A percentile compares a stretch with the other conserved stretches of the same genome.
Evolutionary conservation across 1,140 invertebrate genomes (phyloP).

Genomic region (Macrotrachela quadricornifera): DNA sequence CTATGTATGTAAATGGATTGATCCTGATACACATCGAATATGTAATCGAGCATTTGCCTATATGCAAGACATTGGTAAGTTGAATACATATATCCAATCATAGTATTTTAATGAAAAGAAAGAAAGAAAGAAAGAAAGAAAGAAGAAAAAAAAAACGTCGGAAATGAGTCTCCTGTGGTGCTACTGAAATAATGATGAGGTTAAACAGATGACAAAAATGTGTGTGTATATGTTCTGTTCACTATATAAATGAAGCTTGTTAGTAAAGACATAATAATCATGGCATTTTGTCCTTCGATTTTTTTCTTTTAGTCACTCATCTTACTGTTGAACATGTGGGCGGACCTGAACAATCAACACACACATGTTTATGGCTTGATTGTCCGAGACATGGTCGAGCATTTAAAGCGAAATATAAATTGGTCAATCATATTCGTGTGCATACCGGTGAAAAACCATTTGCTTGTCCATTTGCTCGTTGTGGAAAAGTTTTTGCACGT

Average conservation of each 20-base stretch:
- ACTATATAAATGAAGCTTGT: no score
- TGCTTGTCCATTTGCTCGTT: constrained; percentile 79
- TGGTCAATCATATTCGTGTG: constrained; percentile 94
- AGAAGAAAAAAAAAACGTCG: no score
- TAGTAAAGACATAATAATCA: neutral
- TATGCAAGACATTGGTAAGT: constrained; percentile 1
- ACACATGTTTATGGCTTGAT: constrained; percentile 5
- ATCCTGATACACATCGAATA: constrained; percentile 4
- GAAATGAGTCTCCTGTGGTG: no score
- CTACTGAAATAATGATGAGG: no score
- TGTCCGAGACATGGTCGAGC: constrained; percentile 30
- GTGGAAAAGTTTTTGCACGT: constrained; percentile 90
- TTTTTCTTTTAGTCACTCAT: neutral
- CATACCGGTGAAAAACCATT: constrained; percentile 98
- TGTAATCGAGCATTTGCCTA: constrained; percentile 3
- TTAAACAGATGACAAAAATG: no score
- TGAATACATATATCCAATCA: neutral
- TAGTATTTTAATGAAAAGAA: no score
- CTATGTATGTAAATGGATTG: constrained; percentile 3
- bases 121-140: no score
- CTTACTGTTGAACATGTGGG: constrained; percentile 7
- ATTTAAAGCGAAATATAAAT: constrained; percentile 98
- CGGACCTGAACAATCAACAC: constrained; percentile 3
- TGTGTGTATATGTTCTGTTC: no score
- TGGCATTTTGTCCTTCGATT: neutral